phyloP scores from a whole-genome alignment of 2,113 vertebrate genomes.

The Dipodomys ordii region DNA sequence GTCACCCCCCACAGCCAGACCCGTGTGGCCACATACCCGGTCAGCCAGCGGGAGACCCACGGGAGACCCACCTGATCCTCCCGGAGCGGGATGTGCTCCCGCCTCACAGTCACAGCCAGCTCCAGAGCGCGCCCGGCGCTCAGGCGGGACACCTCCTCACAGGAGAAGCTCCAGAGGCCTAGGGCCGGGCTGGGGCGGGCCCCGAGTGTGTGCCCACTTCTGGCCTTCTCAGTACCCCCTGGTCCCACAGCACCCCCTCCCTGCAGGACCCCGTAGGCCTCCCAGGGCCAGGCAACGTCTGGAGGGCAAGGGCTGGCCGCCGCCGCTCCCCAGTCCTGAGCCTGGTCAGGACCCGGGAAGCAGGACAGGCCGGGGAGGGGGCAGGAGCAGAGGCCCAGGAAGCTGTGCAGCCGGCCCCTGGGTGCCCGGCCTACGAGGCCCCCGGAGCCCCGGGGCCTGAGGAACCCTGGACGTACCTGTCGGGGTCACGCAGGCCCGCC shows the following conservation, averaged over 20 bases:
- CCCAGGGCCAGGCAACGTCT: neutral
- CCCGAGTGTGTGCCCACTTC: neutral
- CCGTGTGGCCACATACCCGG: no score
- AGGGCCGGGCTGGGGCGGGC: constrained; percentile 74
- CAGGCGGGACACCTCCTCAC: constrained; percentile 43
- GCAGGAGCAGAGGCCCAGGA: neutral
- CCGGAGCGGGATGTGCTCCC: constrained; percentile 69
- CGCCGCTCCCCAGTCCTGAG: neutral
- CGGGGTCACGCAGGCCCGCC: constrained; percentile 61
- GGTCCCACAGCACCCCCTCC: neutral
- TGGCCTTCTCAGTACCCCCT: neutral
- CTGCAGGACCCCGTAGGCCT: neutral
- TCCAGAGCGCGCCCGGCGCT: constrained; percentile 36
- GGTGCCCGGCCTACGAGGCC: neutral
- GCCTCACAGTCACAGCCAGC: constrained; percentile 77
- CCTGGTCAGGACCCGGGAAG: no score
- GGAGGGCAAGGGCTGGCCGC: neutral
- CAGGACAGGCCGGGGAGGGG: no score
- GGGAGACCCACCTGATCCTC: constrained; percentile 79
- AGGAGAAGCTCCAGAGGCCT: constrained; percentile 79
- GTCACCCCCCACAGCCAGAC: neutral
- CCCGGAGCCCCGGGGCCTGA: neutral
- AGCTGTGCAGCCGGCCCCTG: neutral
- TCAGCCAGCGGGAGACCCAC: neutral
- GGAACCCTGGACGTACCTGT: constrained; percentile 69